Evolutionary conservation across 2,888 invertebrate species (phyloP).

Genomic region (Pseudococcus viburni): DNA sequence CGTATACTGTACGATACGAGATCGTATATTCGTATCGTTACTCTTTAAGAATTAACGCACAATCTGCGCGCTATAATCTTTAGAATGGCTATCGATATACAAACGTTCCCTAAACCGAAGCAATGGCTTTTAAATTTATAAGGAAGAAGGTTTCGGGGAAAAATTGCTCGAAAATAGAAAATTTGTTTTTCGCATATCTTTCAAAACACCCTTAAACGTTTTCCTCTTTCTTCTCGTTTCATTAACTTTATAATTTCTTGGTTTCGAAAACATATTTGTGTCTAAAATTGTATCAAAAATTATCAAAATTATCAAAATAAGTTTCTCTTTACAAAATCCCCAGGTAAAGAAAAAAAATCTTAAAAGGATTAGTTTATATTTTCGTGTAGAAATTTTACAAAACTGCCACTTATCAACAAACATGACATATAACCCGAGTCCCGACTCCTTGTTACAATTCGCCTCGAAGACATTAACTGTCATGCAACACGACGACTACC

Average conservation of each 20-base stretch:
- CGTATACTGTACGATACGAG: not conserved
- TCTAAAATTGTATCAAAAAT: too few relatives aligned
- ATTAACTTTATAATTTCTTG: not conserved
- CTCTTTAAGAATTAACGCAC: conserved; percentile 35
- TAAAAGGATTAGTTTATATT: conserved; percentile 24
- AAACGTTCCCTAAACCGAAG: not conserved
- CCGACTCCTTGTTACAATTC: conserved; percentile 23
- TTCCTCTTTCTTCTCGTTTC: too few relatives aligned
- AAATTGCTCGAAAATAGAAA: too few relatives aligned
- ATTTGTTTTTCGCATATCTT: not conserved
- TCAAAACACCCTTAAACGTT: not conserved
- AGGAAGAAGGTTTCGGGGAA: not conserved
- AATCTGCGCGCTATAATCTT: conserved; percentile 10
- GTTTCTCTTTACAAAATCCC: not conserved
- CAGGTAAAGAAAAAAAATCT: conserved; percentile 11
- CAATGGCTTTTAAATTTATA: not conserved
- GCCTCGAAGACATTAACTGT: conserved; percentile 44
- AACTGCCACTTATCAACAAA: conserved; percentile 47
- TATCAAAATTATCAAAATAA: not conserved
- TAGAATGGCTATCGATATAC: not conserved
- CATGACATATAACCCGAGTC: not conserved
- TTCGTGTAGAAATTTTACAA: conserved; percentile 4
- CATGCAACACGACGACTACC: conserved; percentile 37
- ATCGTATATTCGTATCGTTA: conserved; percentile 21
- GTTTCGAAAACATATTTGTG: not conserved